phyloP scores from a whole-genome alignment of 2,113 vertebrate genomes.

The Dasyornis broadbenti region DNA sequence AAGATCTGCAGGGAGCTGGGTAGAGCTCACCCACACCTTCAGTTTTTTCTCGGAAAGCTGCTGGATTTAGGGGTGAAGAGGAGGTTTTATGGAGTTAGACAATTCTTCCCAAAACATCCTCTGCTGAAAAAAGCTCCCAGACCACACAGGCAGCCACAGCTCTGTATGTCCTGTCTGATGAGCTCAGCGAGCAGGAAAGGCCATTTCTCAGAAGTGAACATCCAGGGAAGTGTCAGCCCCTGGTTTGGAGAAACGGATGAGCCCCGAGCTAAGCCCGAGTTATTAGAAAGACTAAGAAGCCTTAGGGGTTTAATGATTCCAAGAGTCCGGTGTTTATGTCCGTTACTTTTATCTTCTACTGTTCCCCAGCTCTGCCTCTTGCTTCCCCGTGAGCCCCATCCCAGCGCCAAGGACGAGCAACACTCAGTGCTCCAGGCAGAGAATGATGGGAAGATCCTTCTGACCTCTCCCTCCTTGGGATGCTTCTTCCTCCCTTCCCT shows the following conservation, averaged over 20 bases:
- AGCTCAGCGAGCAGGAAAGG: not conserved
- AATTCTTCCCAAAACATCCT: not conserved
- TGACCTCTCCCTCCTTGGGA: not conserved
- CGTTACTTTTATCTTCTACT: rapidly evolving
- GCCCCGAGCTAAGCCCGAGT: rapidly evolving
- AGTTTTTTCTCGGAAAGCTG: not conserved
- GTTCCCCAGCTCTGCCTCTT: not conserved
- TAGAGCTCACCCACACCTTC: rapidly evolving
- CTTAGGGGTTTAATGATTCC: no score
- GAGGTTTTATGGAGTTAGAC: not conserved
- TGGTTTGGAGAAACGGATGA: not conserved
- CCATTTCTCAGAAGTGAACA: not conserved
- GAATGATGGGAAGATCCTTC: not conserved
- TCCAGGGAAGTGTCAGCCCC: not conserved
- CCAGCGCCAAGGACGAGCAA: not conserved
- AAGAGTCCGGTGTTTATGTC: not conserved
- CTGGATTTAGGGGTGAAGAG: not conserved
- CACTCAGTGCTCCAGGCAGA: rapidly evolving
- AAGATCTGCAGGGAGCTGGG: not conserved
- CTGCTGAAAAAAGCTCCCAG: not conserved
- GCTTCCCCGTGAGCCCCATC: rapidly evolving
- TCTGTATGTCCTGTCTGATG: rapidly evolving
- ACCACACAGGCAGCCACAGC: not conserved
- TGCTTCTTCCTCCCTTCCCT: not conserved
- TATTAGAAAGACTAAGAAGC: not conserved